Conservation (phyloP, 2,888 invertebrate genomes). For the Rhamphomyia laevipes region DNA sequence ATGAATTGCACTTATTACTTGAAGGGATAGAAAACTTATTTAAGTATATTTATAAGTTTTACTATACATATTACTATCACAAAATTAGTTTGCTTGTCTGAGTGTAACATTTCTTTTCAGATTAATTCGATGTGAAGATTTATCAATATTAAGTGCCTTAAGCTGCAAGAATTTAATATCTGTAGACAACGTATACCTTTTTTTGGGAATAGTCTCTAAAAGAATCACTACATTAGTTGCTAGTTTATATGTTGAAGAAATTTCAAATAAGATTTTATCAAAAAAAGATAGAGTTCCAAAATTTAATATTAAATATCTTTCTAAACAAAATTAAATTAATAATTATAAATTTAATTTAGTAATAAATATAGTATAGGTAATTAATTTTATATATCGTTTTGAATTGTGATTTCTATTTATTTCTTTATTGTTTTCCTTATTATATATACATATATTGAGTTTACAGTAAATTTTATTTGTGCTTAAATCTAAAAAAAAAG, state of each 20-base stretch:
- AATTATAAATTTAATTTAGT: no score
- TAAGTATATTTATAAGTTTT: conserved; percentile 16
- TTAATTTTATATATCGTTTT: no score
- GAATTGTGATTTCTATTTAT: no score
- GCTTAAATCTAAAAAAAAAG: no score
- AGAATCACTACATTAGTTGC: conserved; percentile 39
- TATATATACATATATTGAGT: no score
- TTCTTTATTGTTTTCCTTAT: no score
- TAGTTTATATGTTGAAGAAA: conserved; percentile 29
- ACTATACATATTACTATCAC: neutral
- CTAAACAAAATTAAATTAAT: conserved; percentile 18
- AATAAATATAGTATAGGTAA: no score
- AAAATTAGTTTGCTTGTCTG: no score
- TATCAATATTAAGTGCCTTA: conserved; percentile 57
- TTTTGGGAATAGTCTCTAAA: conserved; percentile 70
- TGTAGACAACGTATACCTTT: conserved; percentile 64
- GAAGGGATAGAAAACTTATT: conserved; percentile 42
- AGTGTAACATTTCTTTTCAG: no score
- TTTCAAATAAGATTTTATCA: conserved; percentile 30
- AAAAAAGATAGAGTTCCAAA: conserved; percentile 35
- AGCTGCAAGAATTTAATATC: conserved; percentile 62
- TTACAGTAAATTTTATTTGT: no score
- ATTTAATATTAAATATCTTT: conserved; percentile 35
- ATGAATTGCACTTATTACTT: conserved; percentile 32
- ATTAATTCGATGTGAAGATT: conserved; percentile 58